Conservation (phyloP, 2,888 invertebrate species). For the Uloborus plumipes region DNA sequence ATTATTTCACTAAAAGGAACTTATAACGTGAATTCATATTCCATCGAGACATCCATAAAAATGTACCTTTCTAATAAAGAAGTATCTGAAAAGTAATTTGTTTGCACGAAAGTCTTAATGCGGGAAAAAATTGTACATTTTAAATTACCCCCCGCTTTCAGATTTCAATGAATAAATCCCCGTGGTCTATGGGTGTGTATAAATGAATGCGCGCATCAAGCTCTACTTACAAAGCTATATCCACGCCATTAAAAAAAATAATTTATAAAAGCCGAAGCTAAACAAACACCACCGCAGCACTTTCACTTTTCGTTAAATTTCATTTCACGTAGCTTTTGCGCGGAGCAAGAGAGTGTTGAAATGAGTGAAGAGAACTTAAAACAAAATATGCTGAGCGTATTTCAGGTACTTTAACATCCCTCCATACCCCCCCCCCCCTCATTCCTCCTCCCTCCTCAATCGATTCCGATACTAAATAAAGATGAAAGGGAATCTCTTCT, state of each 20-base stretch:
- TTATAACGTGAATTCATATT: conserved; percentile 4
- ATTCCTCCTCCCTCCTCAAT: conserved; percentile 16
- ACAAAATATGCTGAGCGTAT: conserved; percentile 40
- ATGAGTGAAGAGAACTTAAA: conserved; percentile 17
- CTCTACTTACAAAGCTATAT: conserved; percentile 10
- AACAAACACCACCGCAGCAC: conserved; percentile 27
- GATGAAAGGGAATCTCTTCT: conserved; percentile 28
- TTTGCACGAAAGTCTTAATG: conserved; percentile 20
- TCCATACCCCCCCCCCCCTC: too few species aligned
- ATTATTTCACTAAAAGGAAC: conserved; percentile 32
- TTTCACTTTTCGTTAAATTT: conserved; percentile 45
- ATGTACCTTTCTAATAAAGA: conserved; percentile 12
- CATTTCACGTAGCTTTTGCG: conserved; percentile 31
- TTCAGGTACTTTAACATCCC: conserved; percentile 25
- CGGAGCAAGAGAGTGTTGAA: neutral
- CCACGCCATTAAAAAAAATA: conserved; percentile 27
- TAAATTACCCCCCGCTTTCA: neutral
- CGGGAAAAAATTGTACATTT: neutral
- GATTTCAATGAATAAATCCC: conserved; percentile 9
- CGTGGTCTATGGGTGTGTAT: neutral
- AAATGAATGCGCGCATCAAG: conserved; percentile 12
- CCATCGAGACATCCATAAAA: conserved; percentile 6
- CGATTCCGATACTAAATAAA: conserved; percentile 50
- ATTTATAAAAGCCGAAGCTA: conserved; percentile 29
- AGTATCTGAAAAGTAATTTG: conserved; percentile 27